Evolutionary conservation across 2,888 invertebrate species (phyloP), one percentile per base, ranked within the genome.

Genomic region (Busseola fusca): DNA sequence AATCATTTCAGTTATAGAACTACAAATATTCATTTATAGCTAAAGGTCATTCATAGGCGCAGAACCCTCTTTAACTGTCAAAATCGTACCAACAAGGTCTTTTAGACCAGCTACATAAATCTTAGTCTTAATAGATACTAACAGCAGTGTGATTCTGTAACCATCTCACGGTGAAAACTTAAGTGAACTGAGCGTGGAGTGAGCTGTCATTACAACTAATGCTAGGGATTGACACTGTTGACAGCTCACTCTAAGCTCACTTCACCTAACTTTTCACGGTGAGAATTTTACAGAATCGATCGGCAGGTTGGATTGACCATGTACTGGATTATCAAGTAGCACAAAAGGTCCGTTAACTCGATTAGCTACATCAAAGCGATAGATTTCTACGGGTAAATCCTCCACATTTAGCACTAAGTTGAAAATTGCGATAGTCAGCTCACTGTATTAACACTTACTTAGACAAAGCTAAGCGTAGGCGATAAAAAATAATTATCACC

Each of bases 401-500:
- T 56, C 59, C n/a, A 62, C 37, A 73, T 67, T 69, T 21, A 42
- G 34, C 42, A 7, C n/a, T n/a, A 60, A 62, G 60, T 45, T 60
- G 56, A 80, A 80, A 80, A 42, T 56, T 48, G 37, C 60, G 21
- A 78, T 65, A 68, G 74, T 81, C 74, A 64, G 73, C 71, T 62
- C 62, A 76, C 74, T 72, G 62, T 67, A 84, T 87, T 87, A 79
- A 81, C 84, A 86, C 85, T 86, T 88, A 72, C 81, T 83, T 82
- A 87, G 86, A 85, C 68, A 71, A 76, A 69, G 74, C 72, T 76
- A 86, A 86, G 86, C 84, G 86, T 85, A 84, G 87, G 88, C 88
- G 89, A 87, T 84, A 74, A 83, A 83, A 89, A 89, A 91, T 91
- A 90, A 91, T 92, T 90, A 92, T 89, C 89, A 86, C 89, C 85